Percentiles rank a stretch among this genome's conserved stretches.
phyloP scores from a whole-genome alignment of 2,888 invertebrate species.

The Drosophila putrida region DNA sequence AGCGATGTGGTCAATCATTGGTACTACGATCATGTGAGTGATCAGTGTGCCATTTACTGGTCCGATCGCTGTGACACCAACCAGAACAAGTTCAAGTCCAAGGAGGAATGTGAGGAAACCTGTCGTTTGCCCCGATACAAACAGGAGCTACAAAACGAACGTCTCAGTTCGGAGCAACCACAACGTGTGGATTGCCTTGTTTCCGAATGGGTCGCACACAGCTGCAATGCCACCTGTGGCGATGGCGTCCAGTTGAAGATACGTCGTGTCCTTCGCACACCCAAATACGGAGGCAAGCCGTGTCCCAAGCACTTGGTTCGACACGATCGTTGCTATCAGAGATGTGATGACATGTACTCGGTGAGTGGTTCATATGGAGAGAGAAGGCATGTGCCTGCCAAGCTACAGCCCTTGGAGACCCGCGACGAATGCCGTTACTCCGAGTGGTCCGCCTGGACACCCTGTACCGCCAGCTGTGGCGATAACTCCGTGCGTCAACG shows the following conservation, averaged over 20 bases:
- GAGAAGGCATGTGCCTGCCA: conserved; percentile 55
- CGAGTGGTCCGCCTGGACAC: conserved; percentile 90
- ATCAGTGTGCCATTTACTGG: conserved; percentile 93
- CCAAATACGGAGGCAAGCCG: conserved; percentile 86
- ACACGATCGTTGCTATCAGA: conserved; percentile 83
- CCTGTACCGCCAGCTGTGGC: conserved; percentile 89
- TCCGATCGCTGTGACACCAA: conserved; percentile 94
- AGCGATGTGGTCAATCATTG: conserved; percentile 92
- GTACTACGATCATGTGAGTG: conserved; percentile 91
- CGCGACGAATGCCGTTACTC: conserved; percentile 87
- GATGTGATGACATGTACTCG: conserved; percentile 83
- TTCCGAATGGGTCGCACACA: conserved; percentile 86
- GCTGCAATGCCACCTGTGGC: conserved; percentile 86
- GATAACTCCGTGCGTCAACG: conserved; percentile 86
- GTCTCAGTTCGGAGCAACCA: conserved; percentile 58
- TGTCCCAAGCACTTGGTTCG: conserved; percentile 86
- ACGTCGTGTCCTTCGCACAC: conserved; percentile 86
- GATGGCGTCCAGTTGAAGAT: conserved; percentile 86
- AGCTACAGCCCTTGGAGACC: conserved; percentile 37
- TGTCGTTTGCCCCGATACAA: conserved; percentile 86
- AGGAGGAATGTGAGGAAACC: conserved; percentile 89
- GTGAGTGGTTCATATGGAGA: conserved; percentile 68
- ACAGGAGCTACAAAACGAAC: conserved; percentile 72
- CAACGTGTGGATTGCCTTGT: conserved; percentile 85
- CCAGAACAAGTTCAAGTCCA: conserved; percentile 93